A percentile compares a stretch with the other conserved stretches of the same genome.
Conservation (phyloP, 23 tunicate species). For the Botrylloides violaceus region DNA sequence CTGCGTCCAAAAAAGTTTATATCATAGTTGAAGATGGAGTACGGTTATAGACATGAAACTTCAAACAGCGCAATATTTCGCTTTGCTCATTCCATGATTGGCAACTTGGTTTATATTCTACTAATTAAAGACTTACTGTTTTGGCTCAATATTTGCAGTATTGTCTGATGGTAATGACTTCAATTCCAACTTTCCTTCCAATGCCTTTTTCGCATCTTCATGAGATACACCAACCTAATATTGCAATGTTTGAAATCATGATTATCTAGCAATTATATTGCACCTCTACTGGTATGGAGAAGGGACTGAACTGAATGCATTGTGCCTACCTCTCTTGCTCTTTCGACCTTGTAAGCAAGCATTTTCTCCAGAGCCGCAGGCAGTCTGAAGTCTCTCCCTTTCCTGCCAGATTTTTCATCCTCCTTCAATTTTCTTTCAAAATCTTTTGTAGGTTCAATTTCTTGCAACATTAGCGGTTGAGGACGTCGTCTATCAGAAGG, state of each 20-base stretch:
- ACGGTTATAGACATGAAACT: no score
- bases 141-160: not conserved
- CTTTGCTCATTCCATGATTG: no score
- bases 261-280: not conserved
- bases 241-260: not conserved
- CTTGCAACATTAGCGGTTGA: constrained; percentile 9
- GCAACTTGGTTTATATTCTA: no score
- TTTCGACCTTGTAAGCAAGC: constrained; percentile 26
- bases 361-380: constrained; percentile 29
- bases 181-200: constrained; percentile 24
- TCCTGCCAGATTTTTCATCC: constrained; percentile 18
- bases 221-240: constrained; percentile 25
- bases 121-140: constrained; percentile 1
- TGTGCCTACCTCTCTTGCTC: constrained; percentile 24
- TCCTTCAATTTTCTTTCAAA: constrained; percentile 19
- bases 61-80: no score
- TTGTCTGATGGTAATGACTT: constrained; percentile 1
- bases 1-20: no score
- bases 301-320: no score
- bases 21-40: no score
- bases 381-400: constrained; percentile 22
- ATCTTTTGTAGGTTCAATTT: constrained; percentile 21
- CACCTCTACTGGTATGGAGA: not conserved
- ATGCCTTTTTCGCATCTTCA: constrained; percentile 25
- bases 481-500: not conserved